A percentile compares a stretch with the other conserved stretches of the same genome.
These are phyloP conservation scores for Ephialtes manifestator DNA, from an alignment of 2,888 invertebrate genomes.

Conservation along the genomic window DNA sequence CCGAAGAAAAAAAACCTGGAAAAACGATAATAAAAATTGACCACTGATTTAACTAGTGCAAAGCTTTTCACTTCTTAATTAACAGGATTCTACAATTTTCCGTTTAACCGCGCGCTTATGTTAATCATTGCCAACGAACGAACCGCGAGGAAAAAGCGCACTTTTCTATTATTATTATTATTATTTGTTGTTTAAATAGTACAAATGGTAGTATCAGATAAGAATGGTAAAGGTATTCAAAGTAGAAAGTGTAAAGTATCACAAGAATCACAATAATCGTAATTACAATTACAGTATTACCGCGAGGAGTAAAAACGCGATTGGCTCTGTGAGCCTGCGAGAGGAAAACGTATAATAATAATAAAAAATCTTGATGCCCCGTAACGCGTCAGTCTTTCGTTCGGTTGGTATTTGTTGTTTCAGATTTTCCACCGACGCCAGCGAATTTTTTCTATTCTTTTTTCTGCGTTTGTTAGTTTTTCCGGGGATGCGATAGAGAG, in stretches of 20 bases:
- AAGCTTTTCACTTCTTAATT: too few species aligned
- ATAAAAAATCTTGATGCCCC: constrained; percentile 39
- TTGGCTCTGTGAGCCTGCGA: constrained; percentile 9
- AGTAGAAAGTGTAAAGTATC: constrained; percentile 85
- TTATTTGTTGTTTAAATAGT: constrained; percentile 64
- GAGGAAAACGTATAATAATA: constrained; percentile 8
- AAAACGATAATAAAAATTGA: neutral
- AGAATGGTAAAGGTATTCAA: constrained; percentile 81
- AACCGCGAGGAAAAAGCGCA: constrained; percentile 60
- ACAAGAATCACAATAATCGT: constrained; percentile 83
- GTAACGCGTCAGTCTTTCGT: constrained; percentile 81
- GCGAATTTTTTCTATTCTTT: neutral
- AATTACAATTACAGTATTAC: constrained; percentile 68
- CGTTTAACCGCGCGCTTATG: constrained; percentile 1
- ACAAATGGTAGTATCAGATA: constrained; percentile 75
- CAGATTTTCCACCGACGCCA: neutral
- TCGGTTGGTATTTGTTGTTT: constrained; percentile 70
- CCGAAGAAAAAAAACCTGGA: too few species aligned
- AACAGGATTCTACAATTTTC: neutral
- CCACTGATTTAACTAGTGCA: too few species aligned
- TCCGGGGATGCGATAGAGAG: constrained; percentile 70
- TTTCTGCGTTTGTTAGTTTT: neutral
- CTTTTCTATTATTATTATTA: constrained; percentile 7
- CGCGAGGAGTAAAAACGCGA: constrained; percentile 65
- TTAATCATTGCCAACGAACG: constrained; percentile 71